phyloP scores from a whole-genome alignment of 2,113 vertebrate species.

The Indri indri region DNA sequence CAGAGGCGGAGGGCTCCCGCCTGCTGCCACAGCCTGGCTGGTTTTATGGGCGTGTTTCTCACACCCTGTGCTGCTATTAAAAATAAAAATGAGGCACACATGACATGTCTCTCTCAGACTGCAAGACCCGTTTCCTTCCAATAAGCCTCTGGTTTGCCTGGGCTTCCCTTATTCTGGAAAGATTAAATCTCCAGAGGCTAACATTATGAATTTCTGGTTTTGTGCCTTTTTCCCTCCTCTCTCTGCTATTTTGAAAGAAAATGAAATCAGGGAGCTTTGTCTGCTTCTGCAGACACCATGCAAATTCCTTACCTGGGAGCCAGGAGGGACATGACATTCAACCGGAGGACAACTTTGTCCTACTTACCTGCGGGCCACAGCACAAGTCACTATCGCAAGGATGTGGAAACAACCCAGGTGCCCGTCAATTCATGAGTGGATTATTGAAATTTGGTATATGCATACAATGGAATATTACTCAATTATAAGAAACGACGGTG shows the following conservation, averaged over 20 bases:
- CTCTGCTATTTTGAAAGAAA: conserved; percentile 44
- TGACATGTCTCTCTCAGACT: conserved; percentile 25
- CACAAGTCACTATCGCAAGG: too few species aligned
- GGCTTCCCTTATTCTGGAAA: not conserved
- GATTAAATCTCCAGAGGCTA: conserved; percentile 17
- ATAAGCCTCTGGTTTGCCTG: conserved; percentile 23
- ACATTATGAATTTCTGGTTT: not conserved
- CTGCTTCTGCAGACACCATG: not conserved
- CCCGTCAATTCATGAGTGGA: too few species aligned
- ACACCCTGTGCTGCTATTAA: conserved; percentile 63
- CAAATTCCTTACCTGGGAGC: not conserved
- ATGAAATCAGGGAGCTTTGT: not conserved
- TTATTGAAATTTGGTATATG: too few species aligned
- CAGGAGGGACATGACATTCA: not conserved
- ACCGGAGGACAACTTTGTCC: not conserved
- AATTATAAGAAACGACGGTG: too few species aligned
- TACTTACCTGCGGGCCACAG: not conserved
- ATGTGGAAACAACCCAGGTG: too few species aligned
- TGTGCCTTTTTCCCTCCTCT: not conserved
- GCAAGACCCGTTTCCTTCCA: conserved; percentile 52
- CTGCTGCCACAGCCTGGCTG: not conserved
- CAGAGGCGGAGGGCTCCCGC: not conserved
- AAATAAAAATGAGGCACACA: conserved; percentile 45
- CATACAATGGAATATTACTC: too few species aligned
- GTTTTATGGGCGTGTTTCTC: conserved; percentile 57